Evolutionary conservation across 2,113 vertebrate genomes (phyloP).

Genomic region (cattle (Bos taurus)): DNA sequence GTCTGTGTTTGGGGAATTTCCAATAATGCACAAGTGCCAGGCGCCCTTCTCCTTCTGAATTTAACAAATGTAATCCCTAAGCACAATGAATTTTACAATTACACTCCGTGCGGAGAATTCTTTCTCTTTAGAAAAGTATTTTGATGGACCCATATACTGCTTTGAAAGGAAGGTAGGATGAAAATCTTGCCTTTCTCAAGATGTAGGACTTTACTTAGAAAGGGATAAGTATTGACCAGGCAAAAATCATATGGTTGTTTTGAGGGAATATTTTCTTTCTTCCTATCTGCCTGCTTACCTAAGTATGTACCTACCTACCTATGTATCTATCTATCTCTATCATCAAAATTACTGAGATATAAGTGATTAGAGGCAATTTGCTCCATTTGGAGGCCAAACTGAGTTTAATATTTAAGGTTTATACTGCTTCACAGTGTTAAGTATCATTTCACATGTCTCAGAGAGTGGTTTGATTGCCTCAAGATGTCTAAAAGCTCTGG

Average conservation of each 20-base stretch:
- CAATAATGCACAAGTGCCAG: slow-evolving; percentile 79
- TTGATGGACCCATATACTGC: neutral
- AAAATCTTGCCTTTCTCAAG: neutral
- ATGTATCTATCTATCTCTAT: neutral
- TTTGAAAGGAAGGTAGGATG: neutral
- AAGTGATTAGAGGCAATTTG: neutral
- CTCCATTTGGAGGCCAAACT: neutral
- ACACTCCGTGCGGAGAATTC: slow-evolving; percentile 23
- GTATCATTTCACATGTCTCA: neutral
- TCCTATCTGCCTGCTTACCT: neutral
- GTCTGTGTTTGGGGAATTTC: slow-evolving; percentile 83
- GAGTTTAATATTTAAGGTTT: neutral
- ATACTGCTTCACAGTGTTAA: neutral
- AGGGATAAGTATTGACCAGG: neutral
- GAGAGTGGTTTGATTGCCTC: neutral
- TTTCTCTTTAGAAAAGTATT: slow-evolving; percentile 57
- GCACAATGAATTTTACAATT: slow-evolving; percentile 66
- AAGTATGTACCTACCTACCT: neutral
- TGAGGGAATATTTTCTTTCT: neutral
- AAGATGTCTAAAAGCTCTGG: neutral
- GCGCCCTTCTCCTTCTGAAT: slow-evolving; percentile 74
- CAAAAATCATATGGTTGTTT: neutral
- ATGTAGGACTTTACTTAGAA: neutral
- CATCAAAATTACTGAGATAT: neutral
- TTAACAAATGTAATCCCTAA: slow-evolving; percentile 76